A percentile compares a stretch with the other conserved stretches of the same genome.
Evolutionary conservation across 2,113 vertebrate species (phyloP).

Genomic region (Istiophorus platypterus): DNA sequence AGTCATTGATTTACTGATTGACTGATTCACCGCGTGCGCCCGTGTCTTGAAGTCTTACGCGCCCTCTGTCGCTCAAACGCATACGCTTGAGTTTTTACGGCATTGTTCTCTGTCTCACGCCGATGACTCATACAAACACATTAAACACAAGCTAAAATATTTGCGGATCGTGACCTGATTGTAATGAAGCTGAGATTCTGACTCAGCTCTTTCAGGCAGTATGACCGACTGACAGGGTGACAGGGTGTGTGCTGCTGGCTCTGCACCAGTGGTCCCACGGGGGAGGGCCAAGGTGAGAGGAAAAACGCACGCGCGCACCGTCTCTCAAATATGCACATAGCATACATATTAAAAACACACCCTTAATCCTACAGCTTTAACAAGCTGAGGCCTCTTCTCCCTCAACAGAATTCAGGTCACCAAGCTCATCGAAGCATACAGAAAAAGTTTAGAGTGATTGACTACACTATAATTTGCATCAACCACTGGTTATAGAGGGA

Average conservation of each 20-base stretch:
- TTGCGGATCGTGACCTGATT: slow-evolving; percentile 19
- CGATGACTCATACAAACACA: slow-evolving; percentile 16
- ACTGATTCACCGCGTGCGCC: not conserved
- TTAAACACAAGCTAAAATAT: slow-evolving; percentile 15
- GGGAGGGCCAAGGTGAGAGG: slow-evolving; percentile 75
- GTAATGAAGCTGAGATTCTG: slow-evolving; percentile 53
- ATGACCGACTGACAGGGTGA: slow-evolving; percentile 61
- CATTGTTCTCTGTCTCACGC: slow-evolving; percentile 2
- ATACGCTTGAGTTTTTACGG: slow-evolving; percentile 10
- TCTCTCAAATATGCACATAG: slow-evolving; percentile 45
- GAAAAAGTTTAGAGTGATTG: slow-evolving; percentile 34
- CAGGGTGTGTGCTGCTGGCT: slow-evolving; percentile 62
- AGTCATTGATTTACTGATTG: slow-evolving; percentile 6
- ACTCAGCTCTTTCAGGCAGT: slow-evolving; percentile 71
- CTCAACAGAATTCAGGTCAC: slow-evolving; percentile 38
- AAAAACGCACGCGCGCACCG: slow-evolving; percentile 28
- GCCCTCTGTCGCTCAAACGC: no score
- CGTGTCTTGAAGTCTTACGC: not conserved
- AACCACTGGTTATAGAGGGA: not conserved
- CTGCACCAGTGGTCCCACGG: slow-evolving; percentile 54
- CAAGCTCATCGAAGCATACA: not conserved
- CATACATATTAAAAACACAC: slow-evolving; percentile 29
- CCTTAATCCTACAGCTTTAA: slow-evolving; percentile 35
- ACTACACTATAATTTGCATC: slow-evolving; percentile 42
- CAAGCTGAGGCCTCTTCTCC: not conserved